phyloP scores from a whole-genome alignment of 2,888 invertebrate genomes.

The Trissoscelio sp. region DNA sequence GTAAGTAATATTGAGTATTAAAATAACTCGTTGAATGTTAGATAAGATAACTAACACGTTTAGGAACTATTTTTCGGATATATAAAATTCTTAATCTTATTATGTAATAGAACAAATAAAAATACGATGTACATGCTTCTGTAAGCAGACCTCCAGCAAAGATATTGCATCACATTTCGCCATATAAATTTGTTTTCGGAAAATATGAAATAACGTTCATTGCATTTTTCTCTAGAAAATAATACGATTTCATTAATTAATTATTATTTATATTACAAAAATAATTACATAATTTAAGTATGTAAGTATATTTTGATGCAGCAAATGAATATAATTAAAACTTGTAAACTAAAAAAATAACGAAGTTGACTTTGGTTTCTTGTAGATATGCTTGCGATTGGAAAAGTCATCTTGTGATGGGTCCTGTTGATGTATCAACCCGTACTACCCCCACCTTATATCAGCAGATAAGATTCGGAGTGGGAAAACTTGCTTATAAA shows the following conservation, averaged over 20 bases:
- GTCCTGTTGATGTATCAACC: slow-evolving; percentile 2
- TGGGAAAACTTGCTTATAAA: slow-evolving; percentile 38
- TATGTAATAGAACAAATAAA: background rate
- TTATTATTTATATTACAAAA: background rate
- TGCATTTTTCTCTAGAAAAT: background rate
- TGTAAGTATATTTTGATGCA: background rate
- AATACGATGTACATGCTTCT: too few species aligned
- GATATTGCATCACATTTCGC: slow-evolving; percentile 15
- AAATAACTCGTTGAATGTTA: background rate
- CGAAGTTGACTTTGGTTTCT: background rate
- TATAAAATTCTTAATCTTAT: background rate
- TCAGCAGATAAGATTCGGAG: slow-evolving; percentile 38
- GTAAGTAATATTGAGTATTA: background rate
- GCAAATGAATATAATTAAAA: background rate
- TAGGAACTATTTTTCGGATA: background rate
- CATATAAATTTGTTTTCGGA: slow-evolving; percentile 1
- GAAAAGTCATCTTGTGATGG: slow-evolving; percentile 18
- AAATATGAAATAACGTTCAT: background rate
- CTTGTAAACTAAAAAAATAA: background rate
- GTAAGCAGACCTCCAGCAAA: slow-evolving; percentile 38
- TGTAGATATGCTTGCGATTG: background rate
- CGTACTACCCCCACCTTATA: slow-evolving; percentile 15
- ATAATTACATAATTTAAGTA: too few species aligned
- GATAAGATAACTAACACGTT: slow-evolving; percentile 18
- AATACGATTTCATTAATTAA: background rate